Conservation (phyloP, 1,140 invertebrate species). For the Bombus haemorrhoidalis region DNA sequence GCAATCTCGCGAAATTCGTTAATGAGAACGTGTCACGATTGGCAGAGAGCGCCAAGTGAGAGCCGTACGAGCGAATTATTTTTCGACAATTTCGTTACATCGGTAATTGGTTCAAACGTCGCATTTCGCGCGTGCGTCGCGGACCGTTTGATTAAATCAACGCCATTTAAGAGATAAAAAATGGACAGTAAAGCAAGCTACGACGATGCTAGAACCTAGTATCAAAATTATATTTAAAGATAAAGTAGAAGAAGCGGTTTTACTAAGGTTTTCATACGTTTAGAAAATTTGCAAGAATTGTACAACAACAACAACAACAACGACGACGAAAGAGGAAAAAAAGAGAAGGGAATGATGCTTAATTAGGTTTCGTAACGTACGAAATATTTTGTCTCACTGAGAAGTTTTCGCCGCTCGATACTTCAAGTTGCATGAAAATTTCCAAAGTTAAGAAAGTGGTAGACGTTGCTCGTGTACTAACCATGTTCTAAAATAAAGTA, state of each 20-base stretch:
- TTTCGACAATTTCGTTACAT: constrained; percentile 17
- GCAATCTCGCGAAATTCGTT: neutral
- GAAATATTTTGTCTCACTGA: neutral
- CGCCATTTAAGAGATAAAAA: neutral
- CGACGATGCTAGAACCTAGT: neutral
- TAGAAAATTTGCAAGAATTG: neutral
- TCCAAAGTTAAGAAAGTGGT: neutral
- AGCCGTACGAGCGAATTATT: constrained; percentile 5
- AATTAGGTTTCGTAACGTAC: too few relatives aligned
- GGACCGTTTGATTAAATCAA: neutral
- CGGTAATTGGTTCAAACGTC: constrained; percentile 1
- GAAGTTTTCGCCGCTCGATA: neutral
- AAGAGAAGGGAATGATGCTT: too few relatives aligned
- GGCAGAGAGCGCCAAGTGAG: neutral
- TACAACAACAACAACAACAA: neutral
- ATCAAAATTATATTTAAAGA: neutral
- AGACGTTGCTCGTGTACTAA: too few relatives aligned
- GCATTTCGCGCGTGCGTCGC: too few relatives aligned
- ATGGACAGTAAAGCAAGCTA: neutral
- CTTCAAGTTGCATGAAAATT: neutral
- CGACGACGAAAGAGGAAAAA: neutral
- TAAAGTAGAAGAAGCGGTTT: neutral
- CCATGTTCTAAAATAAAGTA: neutral
- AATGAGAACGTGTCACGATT: constrained; percentile 5
- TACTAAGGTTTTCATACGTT: neutral